Evolutionary conservation across 1,140 invertebrate species (phyloP).

Genomic region (Physella acuta): DNA sequence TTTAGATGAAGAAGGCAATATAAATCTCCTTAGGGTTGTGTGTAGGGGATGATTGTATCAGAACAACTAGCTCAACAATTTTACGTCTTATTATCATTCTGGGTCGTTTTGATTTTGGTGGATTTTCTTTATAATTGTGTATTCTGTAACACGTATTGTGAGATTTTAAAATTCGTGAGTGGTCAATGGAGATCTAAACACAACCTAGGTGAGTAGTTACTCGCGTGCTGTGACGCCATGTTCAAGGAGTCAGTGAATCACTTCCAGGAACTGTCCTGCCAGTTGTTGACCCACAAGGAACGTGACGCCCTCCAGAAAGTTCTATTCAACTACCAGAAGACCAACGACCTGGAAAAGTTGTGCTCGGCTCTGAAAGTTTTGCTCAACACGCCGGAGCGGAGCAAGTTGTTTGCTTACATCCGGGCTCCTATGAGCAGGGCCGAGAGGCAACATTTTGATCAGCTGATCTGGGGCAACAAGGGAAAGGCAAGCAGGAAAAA

Average conservation of each 20-base stretch:
- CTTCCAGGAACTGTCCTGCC: constrained; percentile 19
- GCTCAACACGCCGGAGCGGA: constrained; percentile 32
- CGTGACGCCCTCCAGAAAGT: constrained; percentile 9
- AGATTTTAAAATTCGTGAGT: too few relatives aligned
- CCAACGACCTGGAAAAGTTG: constrained; percentile 28
- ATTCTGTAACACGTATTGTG: too few relatives aligned
- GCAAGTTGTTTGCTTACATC: constrained; percentile 35
- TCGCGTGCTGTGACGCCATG: too few relatives aligned
- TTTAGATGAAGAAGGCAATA: too few relatives aligned
- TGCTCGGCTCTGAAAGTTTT: constrained; percentile 25
- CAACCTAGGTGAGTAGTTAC: too few relatives aligned
- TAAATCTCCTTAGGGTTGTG: too few relatives aligned
- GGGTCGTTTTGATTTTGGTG: too few relatives aligned
- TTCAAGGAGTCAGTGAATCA: constrained; percentile 16
- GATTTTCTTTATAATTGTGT: too few relatives aligned
- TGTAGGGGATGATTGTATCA: too few relatives aligned
- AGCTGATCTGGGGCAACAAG: constrained; percentile 15
- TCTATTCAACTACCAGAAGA: constrained; percentile 33
- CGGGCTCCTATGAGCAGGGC: constrained; percentile 18
- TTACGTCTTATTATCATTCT: too few relatives aligned
- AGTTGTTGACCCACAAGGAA: constrained; percentile 16
- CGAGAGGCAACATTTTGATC: constrained; percentile 23
- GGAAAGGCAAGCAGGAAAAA: not conserved
- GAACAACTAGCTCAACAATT: too few relatives aligned
- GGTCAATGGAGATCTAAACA: too few relatives aligned